These are phyloP conservation scores for Pedicia rivosa DNA, from an alignment of 2,888 invertebrate species.

Conservation along the genomic window DNA sequence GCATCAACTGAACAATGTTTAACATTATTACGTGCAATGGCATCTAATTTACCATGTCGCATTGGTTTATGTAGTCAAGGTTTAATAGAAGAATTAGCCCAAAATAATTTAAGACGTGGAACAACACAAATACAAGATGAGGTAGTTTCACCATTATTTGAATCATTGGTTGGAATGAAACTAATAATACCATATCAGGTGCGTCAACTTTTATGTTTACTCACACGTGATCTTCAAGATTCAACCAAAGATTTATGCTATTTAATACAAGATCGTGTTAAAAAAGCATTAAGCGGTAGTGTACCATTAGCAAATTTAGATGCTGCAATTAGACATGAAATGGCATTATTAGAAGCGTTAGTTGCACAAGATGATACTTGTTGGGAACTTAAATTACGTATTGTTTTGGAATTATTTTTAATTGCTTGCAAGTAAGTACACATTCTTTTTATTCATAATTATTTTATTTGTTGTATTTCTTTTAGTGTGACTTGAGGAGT, in stretches of 20 bases:
- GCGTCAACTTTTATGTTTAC: conserved; percentile 68
- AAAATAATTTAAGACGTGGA: conserved; percentile 77
- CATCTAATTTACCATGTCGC: conserved; percentile 60
- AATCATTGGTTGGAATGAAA: no score
- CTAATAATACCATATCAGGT: conserved; percentile 84
- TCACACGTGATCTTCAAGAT: conserved; percentile 71
- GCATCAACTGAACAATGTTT: conserved; percentile 90
- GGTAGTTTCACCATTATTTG: no score
- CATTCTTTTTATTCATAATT: no score
- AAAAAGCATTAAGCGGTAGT: conserved; percentile 60
- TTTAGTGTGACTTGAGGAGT: no score
- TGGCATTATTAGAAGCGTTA: conserved; percentile 70
- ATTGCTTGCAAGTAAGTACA: conserved; percentile 44
- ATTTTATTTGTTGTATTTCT: no score
- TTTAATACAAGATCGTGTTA: conserved; percentile 67
- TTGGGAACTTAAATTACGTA: conserved; percentile 84
- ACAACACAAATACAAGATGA: conserved; percentile 75
- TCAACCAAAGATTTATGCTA: conserved; percentile 73
- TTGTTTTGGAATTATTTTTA: conserved; percentile 76
- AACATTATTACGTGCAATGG: conserved; percentile 75
- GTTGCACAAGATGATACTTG: conserved; percentile 87
- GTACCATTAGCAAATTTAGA: conserved; percentile 58
- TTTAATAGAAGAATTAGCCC: conserved; percentile 74
- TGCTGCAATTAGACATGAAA: conserved; percentile 72
- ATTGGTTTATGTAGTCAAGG: conserved; percentile 67